These are phyloP conservation scores for Neopelma chrysocephalum DNA, from an alignment of 2,797 vertebrate species.

Conservation along the genomic window DNA sequence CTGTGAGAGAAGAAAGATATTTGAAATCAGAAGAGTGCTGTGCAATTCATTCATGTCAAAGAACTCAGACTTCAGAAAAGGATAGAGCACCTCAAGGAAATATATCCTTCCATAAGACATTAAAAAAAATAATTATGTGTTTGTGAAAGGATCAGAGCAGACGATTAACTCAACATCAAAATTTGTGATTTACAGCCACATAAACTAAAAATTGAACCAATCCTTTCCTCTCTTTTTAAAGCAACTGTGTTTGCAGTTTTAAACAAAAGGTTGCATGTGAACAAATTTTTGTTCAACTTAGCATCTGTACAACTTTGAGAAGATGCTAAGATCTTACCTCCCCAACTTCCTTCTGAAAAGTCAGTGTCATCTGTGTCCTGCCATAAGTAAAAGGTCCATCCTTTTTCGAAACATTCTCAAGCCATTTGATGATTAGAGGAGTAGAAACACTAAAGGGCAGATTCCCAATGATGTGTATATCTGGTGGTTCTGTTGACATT, in stretches of 20 bases:
- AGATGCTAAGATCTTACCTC: slow-evolving; percentile 79
- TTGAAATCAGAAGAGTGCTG: background rate
- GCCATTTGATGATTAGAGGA: slow-evolving; percentile 92
- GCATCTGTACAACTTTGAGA: background rate
- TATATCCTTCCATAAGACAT: background rate
- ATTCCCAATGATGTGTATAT: slow-evolving; percentile 94
- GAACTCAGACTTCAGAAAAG: background rate
- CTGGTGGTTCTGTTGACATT: slow-evolving; percentile 84
- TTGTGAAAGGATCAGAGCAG: background rate
- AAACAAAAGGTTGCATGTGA: background rate
- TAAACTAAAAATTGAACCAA: background rate
- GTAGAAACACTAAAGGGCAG: slow-evolving; percentile 95
- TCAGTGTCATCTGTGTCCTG: slow-evolving; percentile 90
- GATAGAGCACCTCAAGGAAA: background rate
- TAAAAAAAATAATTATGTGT: background rate
- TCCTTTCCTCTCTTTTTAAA: background rate
- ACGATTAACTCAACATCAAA: background rate
- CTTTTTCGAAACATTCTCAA: slow-evolving; percentile 83
- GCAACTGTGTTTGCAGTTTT: background rate
- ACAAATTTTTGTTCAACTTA: background rate
- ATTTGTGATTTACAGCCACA: background rate
- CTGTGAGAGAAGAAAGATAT: background rate
- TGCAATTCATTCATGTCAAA: background rate
- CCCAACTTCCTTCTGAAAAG: slow-evolving; percentile 96
- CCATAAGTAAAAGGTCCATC: slow-evolving; percentile 89